Evolutionary conservation across 2,797 vertebrate species (phyloP), one percentile per base, ranked within the genome.

Genomic region (Danio aesculapii): DNA sequence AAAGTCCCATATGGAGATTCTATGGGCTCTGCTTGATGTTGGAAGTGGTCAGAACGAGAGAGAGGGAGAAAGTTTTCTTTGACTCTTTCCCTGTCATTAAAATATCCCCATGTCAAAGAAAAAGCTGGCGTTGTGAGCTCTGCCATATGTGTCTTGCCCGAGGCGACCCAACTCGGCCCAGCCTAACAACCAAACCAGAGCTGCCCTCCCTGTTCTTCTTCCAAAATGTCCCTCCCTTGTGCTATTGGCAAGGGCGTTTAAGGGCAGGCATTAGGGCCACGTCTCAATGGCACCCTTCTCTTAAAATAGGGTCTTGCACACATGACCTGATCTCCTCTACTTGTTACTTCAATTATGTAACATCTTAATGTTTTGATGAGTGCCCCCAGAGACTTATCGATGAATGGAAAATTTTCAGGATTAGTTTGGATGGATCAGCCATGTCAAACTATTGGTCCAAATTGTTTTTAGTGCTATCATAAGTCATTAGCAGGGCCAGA

Each of bases 61-160:
- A 84, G 87, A 88, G 85, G 71, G 84, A 81, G 62, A 59, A 81
- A 77, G 81, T 88, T 91, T 89, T 92, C 84, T 92, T 89, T 91
- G 91, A 90, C 89, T 92, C 53, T 91, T 91, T 91, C 91, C 92
- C 92, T 94, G 91, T 94, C 93, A 95, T 94, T 94, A 94, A 92
- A 91, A 91, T 92, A 90, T 93, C 90, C 83, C 88, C 88, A 93
- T 92, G 92, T 93, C 92, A 92, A 92, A 92, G 90, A 90, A 91
- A 90, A 89, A 91, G 86, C 88, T 89, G 88, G 86, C 88, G 85
- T 87, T 87, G 49, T 66, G 46, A 44, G 66, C 70, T 68, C 70
- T 72, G 74, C 84, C 82, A 81, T 74, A 75, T 83, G 84, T 53
- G 81, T 84, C 72, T 86, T 85, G 81, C 83, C 84, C 8, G 50